Evolutionary conservation across 2,888 invertebrate species (phyloP).

Genomic region (Pseudoips prasinana): DNA sequence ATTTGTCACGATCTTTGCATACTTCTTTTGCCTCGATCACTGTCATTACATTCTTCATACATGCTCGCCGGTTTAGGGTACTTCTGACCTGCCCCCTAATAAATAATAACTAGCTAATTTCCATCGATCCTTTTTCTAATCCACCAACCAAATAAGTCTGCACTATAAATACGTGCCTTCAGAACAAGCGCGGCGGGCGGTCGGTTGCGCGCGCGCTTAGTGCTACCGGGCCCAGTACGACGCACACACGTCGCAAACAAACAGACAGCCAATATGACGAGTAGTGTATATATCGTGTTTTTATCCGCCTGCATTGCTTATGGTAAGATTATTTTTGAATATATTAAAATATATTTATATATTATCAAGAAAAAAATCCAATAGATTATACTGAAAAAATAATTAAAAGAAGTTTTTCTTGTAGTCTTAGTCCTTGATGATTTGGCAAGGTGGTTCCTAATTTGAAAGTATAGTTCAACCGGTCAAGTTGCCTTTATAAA

Average conservation of each 20-base stretch:
- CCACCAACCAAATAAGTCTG: slow-evolving; percentile 13
- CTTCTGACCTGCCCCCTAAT: no score
- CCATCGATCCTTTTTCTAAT: no score
- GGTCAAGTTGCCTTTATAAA: no score
- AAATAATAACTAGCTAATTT: no score
- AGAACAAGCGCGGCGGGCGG: slow-evolving; percentile 39
- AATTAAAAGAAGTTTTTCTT: no score
- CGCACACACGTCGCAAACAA: slow-evolving; percentile 64
- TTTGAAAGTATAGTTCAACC: not conserved
- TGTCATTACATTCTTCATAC: no score
- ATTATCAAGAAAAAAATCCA: no score
- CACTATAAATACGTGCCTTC: slow-evolving; percentile 49
- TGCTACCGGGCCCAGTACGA: slow-evolving; percentile 58
- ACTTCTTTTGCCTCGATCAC: no score
- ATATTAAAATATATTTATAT: not conserved
- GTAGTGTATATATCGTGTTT: slow-evolving; percentile 59
- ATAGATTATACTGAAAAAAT: no score
- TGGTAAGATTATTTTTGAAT: slow-evolving; percentile 50
- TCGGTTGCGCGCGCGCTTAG: slow-evolving; percentile 53
- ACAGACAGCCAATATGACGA: slow-evolving; percentile 52
- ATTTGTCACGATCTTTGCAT: no score
- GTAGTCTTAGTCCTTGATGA: not conserved
- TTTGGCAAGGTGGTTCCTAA: not conserved
- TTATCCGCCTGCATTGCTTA: slow-evolving; percentile 61
- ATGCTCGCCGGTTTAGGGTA: no score